Conservation (phyloP, 2,888 invertebrate genomes). For the Leptinotarsa juncta region DNA sequence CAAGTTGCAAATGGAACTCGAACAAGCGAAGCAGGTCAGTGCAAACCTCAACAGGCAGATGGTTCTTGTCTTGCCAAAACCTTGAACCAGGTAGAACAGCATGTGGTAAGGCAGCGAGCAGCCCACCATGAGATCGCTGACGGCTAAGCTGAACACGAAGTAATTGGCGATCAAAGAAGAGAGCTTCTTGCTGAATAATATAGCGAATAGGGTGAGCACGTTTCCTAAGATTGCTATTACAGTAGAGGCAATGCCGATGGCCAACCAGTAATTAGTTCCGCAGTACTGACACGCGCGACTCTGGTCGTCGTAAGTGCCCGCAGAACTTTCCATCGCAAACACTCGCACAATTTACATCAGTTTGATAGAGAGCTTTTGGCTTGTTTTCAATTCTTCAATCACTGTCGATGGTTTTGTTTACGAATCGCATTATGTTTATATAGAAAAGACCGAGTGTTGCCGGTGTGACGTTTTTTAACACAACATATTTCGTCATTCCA, state of each 20-base stretch:
- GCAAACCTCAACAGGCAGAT: conserved; percentile 80
- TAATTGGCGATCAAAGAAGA: conserved; percentile 80
- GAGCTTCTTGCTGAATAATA: conserved; percentile 76
- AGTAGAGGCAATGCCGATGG: conserved; percentile 28
- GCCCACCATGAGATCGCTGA: conserved; percentile 84
- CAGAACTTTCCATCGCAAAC: conserved; percentile 23
- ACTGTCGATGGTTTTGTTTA: conserved; percentile 23
- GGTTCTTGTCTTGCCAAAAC: conserved; percentile 71
- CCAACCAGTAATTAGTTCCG: conserved; percentile 38
- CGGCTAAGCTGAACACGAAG: conserved; percentile 82
- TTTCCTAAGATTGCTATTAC: conserved; percentile 69
- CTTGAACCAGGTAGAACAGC: conserved; percentile 76
- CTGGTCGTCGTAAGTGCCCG: not conserved
- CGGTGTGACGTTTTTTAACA: conserved; percentile 8
- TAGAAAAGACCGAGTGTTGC: conserved; percentile 7
- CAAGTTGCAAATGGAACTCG: conserved; percentile 83
- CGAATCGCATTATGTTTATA: not conserved
- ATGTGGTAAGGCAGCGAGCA: conserved; percentile 82
- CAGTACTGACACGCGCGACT: conserved; percentile 33
- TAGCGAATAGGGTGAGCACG: conserved; percentile 79
- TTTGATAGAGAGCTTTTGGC: not conserved
- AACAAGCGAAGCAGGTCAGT: conserved; percentile 79
- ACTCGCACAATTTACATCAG: not conserved
- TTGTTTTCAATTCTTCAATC: conserved; percentile 22
- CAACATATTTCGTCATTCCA: not conserved